Evolutionary conservation across 2,888 invertebrate genomes (phyloP).

Genomic region (Rotaria macrura): DNA sequence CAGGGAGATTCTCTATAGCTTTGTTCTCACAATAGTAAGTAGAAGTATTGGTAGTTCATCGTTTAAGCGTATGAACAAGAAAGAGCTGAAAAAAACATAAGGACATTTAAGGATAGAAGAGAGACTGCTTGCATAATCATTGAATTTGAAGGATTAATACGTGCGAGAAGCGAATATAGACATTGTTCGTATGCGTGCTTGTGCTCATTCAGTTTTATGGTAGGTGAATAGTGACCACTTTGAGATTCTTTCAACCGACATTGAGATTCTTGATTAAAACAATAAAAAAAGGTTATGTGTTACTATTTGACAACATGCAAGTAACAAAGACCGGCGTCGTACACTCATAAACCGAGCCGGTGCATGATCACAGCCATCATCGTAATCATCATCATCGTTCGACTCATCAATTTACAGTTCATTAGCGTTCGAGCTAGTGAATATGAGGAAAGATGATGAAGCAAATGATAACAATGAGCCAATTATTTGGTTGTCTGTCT

Average conservation of each 20-base stretch:
- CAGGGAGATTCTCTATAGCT: background rate
- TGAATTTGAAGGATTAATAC: conserved; percentile 12
- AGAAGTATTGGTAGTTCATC: background rate
- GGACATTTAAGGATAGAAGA: background rate
- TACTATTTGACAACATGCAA: background rate
- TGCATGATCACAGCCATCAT: background rate
- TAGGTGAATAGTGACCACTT: conserved; percentile 8
- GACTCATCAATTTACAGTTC: conserved; percentile 8
- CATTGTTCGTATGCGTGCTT: background rate
- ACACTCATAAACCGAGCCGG: background rate
- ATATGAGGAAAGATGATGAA: background rate
- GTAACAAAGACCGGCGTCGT: background rate
- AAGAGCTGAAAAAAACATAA: background rate
- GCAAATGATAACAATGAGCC: conserved; percentile 12
- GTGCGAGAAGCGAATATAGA: background rate
- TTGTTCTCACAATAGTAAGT: conserved; percentile 4
- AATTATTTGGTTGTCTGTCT: background rate
- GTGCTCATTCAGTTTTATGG: background rate
- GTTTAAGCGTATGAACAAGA: background rate
- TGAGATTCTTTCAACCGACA: background rate
- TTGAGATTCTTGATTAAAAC: background rate
- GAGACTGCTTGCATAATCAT: conserved; percentile 8
- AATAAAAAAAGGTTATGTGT: background rate
- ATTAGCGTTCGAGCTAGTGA: background rate
- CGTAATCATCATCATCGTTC: background rate